These are phyloP conservation scores for Siderastrea siderea DNA, from an alignment of 92 coral and sea anemone species.

Conservation along the genomic window DNA sequence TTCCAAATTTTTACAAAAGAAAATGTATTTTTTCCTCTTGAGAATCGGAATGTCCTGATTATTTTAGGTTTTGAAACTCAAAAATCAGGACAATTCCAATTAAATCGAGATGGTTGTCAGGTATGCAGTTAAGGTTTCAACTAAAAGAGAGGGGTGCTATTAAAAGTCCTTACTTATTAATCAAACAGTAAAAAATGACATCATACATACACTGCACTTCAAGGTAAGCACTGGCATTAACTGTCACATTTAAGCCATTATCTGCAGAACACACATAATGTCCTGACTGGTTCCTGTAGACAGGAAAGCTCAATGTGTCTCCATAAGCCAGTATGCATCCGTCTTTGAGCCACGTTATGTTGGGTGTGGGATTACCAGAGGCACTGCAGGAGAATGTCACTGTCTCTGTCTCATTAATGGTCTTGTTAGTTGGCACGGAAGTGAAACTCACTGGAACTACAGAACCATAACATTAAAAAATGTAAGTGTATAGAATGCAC, in stretches of 20 bases:
- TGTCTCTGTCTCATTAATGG: neutral
- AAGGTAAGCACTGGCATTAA: conserved; percentile 23
- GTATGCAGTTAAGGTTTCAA: no score
- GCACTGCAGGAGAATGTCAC: conserved; percentile 26
- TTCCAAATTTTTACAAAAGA: no score
- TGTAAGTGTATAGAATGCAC: neutral
- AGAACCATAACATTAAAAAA: neutral
- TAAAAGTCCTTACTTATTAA: neutral
- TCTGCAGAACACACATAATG: conserved; percentile 4
- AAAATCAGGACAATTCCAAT: no score
- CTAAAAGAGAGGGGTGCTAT: no score
- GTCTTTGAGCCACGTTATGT: conserved; percentile 30
- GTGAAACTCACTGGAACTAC: neutral
- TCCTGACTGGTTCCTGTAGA: conserved; percentile 22
- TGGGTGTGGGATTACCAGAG: conserved; percentile 28
- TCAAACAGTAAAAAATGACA: neutral
- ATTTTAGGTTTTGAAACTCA: no score
- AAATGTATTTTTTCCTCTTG: no score
- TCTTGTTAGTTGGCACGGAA: conserved; percentile 9
- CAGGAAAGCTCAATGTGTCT: neutral
- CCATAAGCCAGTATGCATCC: neutral
- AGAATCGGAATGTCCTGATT: no score
- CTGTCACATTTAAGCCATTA: conserved; percentile 13
- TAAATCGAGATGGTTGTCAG: no score
- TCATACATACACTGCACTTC: conserved; percentile 28